These are phyloP conservation scores for Sabatieria punctata DNA, from an alignment of 2,888 invertebrate species.

Conservation along the genomic window DNA sequence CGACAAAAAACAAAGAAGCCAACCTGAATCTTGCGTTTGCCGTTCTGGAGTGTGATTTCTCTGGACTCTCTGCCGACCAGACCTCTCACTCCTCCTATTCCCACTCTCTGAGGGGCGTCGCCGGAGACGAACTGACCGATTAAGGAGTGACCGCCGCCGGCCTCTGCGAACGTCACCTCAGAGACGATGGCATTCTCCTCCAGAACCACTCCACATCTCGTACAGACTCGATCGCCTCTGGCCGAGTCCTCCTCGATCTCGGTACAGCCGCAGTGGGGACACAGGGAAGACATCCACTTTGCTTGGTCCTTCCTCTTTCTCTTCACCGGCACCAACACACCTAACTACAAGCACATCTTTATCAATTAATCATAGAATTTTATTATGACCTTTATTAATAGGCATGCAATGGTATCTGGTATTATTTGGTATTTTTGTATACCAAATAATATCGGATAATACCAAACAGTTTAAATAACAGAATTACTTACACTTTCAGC, in stretches of 20 bases:
- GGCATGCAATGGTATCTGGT: too few species aligned
- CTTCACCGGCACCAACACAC: too few species aligned
- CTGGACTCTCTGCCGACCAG: constrained; percentile 53
- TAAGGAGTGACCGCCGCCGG: constrained; percentile 65
- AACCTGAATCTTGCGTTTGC: constrained; percentile 28
- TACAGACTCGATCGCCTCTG: constrained; percentile 86
- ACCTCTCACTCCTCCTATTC: constrained; percentile 16
- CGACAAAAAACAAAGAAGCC: too few species aligned
- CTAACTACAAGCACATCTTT: too few species aligned
- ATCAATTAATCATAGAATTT: too few species aligned
- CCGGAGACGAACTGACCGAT: constrained; percentile 83
- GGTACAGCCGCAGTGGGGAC: constrained; percentile 41
- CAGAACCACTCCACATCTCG: constrained; percentile 80
- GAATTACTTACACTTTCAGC: too few species aligned
- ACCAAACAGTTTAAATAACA: too few species aligned
- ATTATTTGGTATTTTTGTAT: too few species aligned
- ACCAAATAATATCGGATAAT: too few species aligned
- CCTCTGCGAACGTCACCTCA: constrained; percentile 87
- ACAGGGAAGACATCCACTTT: constrained; percentile 15
- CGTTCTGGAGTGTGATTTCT: constrained; percentile 74
- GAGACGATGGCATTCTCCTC: constrained; percentile 92
- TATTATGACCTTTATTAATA: too few species aligned
- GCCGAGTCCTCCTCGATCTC: constrained; percentile 86
- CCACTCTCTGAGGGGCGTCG: constrained; percentile 11
- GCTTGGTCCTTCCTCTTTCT: too few species aligned